phyloP scores from a whole-genome alignment of 2,113 vertebrate genomes.

The Otus sunia region DNA sequence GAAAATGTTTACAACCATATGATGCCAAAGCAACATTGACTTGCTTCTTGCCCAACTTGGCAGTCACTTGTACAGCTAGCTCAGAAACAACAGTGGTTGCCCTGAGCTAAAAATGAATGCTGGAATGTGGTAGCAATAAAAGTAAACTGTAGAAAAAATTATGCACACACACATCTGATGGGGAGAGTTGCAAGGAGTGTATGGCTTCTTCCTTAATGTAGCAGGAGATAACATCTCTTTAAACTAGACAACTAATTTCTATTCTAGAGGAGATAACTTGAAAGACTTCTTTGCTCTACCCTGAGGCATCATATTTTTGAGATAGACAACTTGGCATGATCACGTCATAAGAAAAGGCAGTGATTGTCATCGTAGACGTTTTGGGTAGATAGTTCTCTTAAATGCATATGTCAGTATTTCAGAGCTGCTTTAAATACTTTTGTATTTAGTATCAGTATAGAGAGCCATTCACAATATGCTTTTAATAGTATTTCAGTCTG shows the following conservation, averaged over 20 bases:
- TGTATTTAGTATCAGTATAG: neutral
- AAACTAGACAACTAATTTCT: constrained; percentile 58
- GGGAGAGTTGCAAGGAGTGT: neutral
- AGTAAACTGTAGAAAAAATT: constrained; percentile 59
- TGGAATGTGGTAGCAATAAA: constrained; percentile 55
- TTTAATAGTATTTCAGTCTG: neutral
- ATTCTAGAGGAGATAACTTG: constrained; percentile 35
- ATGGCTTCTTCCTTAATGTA: neutral
- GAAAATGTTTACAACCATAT: constrained; percentile 33
- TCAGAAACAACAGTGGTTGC: constrained; percentile 55
- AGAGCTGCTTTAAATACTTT: neutral
- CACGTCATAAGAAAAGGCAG: constrained; percentile 23
- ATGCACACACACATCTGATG: constrained; percentile 20
- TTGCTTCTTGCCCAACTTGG: constrained; percentile 54
- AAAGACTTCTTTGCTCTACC: constrained; percentile 41
- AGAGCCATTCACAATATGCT: neutral
- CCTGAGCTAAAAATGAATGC: constrained; percentile 49
- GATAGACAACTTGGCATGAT: constrained; percentile 45
- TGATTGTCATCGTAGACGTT: constrained; percentile 22
- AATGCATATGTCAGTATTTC: neutral
- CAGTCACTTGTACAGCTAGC: constrained; percentile 35
- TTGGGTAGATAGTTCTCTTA: constrained; percentile 11
- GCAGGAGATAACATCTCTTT: constrained; percentile 37
- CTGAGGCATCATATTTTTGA: constrained; percentile 42
- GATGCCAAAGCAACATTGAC: constrained; percentile 42